Evolutionary conservation across 2,797 vertebrate species (phyloP).

Genomic region (Gobio occitaniae): DNA sequence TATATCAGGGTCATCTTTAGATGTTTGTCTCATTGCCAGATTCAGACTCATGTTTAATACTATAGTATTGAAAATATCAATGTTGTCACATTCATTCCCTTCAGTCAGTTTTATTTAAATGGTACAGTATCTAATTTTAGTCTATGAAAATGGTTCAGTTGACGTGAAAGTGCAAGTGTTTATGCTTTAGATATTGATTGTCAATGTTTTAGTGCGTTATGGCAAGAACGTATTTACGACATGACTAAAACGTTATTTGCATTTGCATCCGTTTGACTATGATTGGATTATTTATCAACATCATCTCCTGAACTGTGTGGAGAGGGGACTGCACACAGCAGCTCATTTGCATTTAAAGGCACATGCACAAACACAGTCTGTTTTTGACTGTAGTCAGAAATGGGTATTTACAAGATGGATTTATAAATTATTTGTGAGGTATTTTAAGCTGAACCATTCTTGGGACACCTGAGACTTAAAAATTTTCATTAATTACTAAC

Average conservation of each 20-base stretch:
- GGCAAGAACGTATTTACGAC: background rate
- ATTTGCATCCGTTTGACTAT: background rate
- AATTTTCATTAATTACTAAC: too few relatives aligned
- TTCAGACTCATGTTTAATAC: background rate
- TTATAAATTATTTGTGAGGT: too few relatives aligned
- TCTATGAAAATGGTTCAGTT: background rate
- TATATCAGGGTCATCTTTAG: background rate
- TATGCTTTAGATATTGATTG: background rate
- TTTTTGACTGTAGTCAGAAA: too few relatives aligned
- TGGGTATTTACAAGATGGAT: too few relatives aligned
- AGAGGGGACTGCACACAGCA: too few relatives aligned
- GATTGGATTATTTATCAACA: background rate
- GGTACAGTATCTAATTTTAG: background rate
- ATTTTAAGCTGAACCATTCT: too few relatives aligned
- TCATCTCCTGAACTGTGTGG: too few relatives aligned
- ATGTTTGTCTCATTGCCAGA: constrained; percentile 7
- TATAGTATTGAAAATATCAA: background rate
- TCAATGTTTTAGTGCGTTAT: background rate
- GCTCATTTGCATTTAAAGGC: too few relatives aligned
- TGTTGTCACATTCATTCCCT: background rate
- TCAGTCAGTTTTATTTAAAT: background rate
- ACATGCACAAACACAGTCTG: too few relatives aligned
- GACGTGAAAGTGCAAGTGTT: background rate
- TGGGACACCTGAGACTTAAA: too few relatives aligned
- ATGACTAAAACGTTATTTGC: background rate